phyloP scores from a whole-genome alignment of 2,113 vertebrate species.

The Lasiurus borealis region DNA sequence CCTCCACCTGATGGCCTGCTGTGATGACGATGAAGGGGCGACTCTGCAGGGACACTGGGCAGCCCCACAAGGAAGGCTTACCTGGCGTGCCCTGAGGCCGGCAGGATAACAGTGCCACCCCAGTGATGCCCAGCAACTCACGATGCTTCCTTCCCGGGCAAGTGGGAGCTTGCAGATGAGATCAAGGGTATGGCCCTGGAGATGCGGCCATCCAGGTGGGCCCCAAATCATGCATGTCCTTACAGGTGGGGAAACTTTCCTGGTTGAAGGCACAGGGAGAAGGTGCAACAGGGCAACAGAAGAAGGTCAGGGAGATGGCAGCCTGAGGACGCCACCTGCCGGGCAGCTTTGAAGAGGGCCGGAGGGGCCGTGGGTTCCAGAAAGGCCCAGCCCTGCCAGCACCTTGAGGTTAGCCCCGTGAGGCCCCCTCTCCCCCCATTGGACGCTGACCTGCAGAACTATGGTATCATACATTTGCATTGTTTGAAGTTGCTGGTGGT shows the following conservation, averaged over 20 bases:
- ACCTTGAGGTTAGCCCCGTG: background rate
- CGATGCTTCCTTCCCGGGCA: background rate
- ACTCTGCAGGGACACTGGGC: too few relatives aligned
- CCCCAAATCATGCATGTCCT: background rate
- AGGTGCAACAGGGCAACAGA: background rate
- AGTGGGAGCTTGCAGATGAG: background rate
- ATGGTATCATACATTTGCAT: background rate
- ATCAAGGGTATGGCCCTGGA: background rate
- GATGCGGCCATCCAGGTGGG: background rate
- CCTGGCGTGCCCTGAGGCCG: background rate
- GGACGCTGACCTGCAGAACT: background rate
- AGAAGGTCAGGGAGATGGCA: background rate
- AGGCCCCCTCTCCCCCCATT: background rate
- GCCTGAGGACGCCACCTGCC: fast-evolving
- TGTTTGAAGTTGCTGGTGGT: background rate
- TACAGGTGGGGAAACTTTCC: background rate
- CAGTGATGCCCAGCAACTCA: background rate
- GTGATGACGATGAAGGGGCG: background rate
- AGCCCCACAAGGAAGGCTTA: background rate
- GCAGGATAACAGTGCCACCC: too few relatives aligned
- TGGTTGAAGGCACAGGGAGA: background rate
- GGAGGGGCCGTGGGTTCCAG: fast-evolving
- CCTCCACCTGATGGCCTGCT: background rate
- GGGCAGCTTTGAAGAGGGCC: background rate
- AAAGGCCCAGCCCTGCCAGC: background rate